Base-by-base conservation (phyloP, 2,797 vertebrate species). In the Danionella dracula region DNA sequence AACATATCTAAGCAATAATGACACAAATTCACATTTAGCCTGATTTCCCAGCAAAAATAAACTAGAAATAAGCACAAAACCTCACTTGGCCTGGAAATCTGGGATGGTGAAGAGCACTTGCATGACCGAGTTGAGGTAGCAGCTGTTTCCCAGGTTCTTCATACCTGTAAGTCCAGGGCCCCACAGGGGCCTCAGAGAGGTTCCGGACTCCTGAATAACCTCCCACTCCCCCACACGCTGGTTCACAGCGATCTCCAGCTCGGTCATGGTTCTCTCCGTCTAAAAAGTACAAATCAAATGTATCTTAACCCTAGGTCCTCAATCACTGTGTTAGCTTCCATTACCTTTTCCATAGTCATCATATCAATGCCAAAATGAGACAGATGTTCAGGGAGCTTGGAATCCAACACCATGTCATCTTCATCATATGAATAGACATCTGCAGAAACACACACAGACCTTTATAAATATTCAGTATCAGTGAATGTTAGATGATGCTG, bases 91-190 rank as follows among this genome's bases (percentile, higher is more conserved):
- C 87, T 96, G 91, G 88, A 99, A 99, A 85, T 99, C 95, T 8
- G 96, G 94, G 78, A 99, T 90, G 78, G 94, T 99, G 92, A 99
- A 99, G 83, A 99, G 89, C 88, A 99, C 97, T 92, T 99, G 97
- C 92, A 99, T 94, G 86, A 98, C 96, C 2, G 97, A 99, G 85
- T 99, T 99, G 91, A 99, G 96, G 92, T 99, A 99, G 93, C 97
- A 99, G 86, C 96, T 98, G 88, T 99, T 99, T 68, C 97, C 97
- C 86, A 99, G 81, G 85, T 99, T 99, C 68, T 91, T 92, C 90
- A 99, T 98, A 66, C 97, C 97, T 0, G 97, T 99, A 82, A 95
- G 91, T 27, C 94, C 93, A 0, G 92, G 87, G 37, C 97, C 97
- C 21, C 87, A 96, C 45, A 99, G 74, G 9, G 97, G 95, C 75